Evolutionary conservation across 1,140 invertebrate species (phyloP).

Genomic region (Lordiphosa collinella): DNA sequence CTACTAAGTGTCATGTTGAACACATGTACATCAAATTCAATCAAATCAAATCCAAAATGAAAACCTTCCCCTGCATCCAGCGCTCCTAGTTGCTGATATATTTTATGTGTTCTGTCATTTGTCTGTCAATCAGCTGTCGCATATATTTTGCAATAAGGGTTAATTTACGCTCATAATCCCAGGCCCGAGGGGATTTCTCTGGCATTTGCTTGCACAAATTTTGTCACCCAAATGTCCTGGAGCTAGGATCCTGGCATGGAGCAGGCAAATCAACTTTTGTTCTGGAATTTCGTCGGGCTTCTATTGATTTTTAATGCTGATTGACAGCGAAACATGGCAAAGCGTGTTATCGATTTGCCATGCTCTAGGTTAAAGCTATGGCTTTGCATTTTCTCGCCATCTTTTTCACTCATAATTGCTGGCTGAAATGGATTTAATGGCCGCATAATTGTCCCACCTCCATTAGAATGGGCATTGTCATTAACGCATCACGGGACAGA

Average conservation of each 20-base stretch:
- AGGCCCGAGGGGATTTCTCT: conserved; percentile 13
- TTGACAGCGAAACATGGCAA: conserved; percentile 45
- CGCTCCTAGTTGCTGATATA: conserved; percentile 11
- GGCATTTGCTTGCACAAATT: conserved; percentile 50
- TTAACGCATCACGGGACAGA: conserved; percentile 12
- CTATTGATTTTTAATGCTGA: conserved; percentile 73
- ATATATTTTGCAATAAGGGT: conserved; percentile 76
- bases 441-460: conserved; percentile 50
- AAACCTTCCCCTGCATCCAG: conserved; percentile 4
- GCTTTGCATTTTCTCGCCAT: conserved; percentile 59
- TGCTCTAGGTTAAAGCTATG: conserved; percentile 8
- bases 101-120: conserved; percentile 73
- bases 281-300: conserved; percentile 18
- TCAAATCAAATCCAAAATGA: conserved; percentile 60
- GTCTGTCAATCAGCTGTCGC: conserved; percentile 76
- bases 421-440: conserved; percentile 55
- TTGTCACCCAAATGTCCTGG: conserved; percentile 63
- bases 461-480: conserved; percentile 28
- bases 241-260: conserved; percentile 14
- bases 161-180: conserved; percentile 77
- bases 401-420: conserved; percentile 40
- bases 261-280: conserved; percentile 10
- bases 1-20: conserved; percentile 70
- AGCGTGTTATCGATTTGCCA: conserved; percentile 7
- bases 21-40: conserved; percentile 71